Evolutionary conservation across 2,888 invertebrate genomes (phyloP).

Genomic region (Fabriciana adippe): DNA sequence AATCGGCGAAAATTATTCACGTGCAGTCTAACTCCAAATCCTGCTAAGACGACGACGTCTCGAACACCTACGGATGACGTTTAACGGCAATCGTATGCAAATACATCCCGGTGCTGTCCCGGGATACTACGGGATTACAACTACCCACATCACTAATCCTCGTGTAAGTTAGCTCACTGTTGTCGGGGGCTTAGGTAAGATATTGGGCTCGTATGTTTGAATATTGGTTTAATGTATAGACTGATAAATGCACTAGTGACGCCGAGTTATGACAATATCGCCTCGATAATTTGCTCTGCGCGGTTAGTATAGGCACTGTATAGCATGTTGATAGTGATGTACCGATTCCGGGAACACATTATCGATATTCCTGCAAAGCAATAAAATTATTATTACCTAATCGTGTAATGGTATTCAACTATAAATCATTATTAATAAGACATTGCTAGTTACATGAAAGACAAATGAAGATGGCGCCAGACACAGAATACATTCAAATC

Average conservation of each 20-base stretch:
- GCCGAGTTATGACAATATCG: conserved; percentile 45
- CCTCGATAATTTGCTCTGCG: conserved; percentile 33
- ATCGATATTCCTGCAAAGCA: conserved; percentile 25
- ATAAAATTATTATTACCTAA: conserved; percentile 27
- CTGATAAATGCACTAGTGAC: conserved; percentile 42
- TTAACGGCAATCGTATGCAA: conserved; percentile 76
- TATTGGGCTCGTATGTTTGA: conserved; percentile 57
- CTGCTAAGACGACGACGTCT: conserved; percentile 62
- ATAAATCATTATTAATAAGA: conserved; percentile 43
- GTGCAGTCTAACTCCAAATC: conserved; percentile 44
- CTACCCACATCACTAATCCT: conserved; percentile 65
- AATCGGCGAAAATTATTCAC: conserved; percentile 52
- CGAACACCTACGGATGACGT: conserved; percentile 71
- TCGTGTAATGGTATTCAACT: conserved; percentile 31
- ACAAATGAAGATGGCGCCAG: conserved; percentile 43
- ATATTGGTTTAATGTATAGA: conserved; percentile 46
- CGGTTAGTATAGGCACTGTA: conserved; percentile 16
- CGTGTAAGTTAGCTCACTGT: conserved; percentile 55
- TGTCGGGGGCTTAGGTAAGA: conserved; percentile 68
- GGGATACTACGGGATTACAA: conserved; percentile 60
- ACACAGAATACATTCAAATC: conserved; percentile 43
- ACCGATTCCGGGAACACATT: conserved; percentile 10
- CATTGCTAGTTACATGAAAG: conserved; percentile 43
- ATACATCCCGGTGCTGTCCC: conserved; percentile 54
- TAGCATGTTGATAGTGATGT: conserved; percentile 25